Percentiles rank a stretch among this genome's conserved stretches.
Evolutionary conservation across 2,888 invertebrate genomes (phyloP).

Genomic region (Sceliomorpha sp.): DNA sequence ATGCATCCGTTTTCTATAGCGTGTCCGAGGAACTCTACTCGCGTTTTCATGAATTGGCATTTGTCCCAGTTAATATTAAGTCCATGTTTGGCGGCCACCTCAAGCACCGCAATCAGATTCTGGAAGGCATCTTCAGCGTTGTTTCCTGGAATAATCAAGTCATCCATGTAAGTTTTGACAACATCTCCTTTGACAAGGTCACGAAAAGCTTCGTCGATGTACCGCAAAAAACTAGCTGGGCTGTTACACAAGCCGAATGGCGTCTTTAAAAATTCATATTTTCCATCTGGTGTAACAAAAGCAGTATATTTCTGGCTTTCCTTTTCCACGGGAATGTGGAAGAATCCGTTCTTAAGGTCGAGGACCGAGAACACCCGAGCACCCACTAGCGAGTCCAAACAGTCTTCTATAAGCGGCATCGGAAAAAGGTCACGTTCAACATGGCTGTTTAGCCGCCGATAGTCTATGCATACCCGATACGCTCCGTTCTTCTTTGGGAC

Average conservation of each 20-base stretch:
- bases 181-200: too few relatives aligned
- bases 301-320: not conserved
- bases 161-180: constrained; percentile 44
- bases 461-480: constrained; percentile 27
- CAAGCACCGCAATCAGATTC: constrained; percentile 36
- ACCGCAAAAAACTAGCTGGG: constrained; percentile 30
- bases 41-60: constrained; percentile 44
- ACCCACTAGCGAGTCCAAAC: constrained; percentile 48
- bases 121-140: constrained; percentile 36
- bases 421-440: constrained; percentile 10
- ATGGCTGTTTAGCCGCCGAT: constrained; percentile 11
- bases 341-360: constrained; percentile 60
- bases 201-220: constrained; percentile 22
- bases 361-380: constrained; percentile 52
- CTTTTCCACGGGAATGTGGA: constrained; percentile 24
- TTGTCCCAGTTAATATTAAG: constrained; percentile 56
- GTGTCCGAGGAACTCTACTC: constrained; percentile 63
- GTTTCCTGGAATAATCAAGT: constrained; percentile 43
- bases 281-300: not conserved
- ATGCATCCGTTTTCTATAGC: constrained; percentile 61
- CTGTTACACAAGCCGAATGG: not conserved
- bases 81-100: constrained; percentile 1
- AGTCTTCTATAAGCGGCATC: constrained; percentile 15
- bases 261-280: constrained; percentile 1
- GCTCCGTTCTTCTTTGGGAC: too few relatives aligned